Evolutionary conservation across 1,140 invertebrate genomes (phyloP), one percentile per base, ranked within the genome.

Genomic region (Saxidomus purpurata): DNA sequence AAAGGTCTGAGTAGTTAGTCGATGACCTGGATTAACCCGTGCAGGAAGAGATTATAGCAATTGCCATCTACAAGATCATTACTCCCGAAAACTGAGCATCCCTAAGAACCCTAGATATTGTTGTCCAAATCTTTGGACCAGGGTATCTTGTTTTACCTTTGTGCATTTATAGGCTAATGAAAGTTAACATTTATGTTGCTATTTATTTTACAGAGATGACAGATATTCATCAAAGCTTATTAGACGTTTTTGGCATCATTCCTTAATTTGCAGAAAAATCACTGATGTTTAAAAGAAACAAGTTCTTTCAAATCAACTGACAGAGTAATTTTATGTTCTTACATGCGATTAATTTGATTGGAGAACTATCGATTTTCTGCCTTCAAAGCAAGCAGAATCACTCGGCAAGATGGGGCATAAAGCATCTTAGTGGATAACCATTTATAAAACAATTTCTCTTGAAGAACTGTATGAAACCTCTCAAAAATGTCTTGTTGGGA

Each of bases 341-440:
- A 88, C 77, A 80, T 88, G 77, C 61, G 61, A 88, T 81, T 88
- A 88, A 88, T 88, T 88, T 88, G 86, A 88, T 88, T 88, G 86
- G 63, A 43, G 49, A 52, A 49, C 28, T 88, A 88, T 88, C 71
- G 86, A 88, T 88, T 88, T 88, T 88, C 79, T 40, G 40, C 36
- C 40, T 43, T 80, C 43, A 79, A 69, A 85, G 82, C 67, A 85
- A 49, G 67, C 43, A 85, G 82, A 69, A 85, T 49, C 82, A 49
- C 84, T 77, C 67, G 76, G 22, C 38, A 87, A 87, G 43, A 67
- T 31, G 59, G 79, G 52, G 31, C 71, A 55, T 87, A 77, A 87
- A 87, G 84, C 61, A 87, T 85, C 63, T 85, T 71, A 71, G 36
- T 49, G 82, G 82, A 85, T 85, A 85, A 47, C 82, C 38, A 85